phyloP scores from a whole-genome alignment of 2,888 invertebrate genomes.

The Scaptomyza caliginosa region DNA sequence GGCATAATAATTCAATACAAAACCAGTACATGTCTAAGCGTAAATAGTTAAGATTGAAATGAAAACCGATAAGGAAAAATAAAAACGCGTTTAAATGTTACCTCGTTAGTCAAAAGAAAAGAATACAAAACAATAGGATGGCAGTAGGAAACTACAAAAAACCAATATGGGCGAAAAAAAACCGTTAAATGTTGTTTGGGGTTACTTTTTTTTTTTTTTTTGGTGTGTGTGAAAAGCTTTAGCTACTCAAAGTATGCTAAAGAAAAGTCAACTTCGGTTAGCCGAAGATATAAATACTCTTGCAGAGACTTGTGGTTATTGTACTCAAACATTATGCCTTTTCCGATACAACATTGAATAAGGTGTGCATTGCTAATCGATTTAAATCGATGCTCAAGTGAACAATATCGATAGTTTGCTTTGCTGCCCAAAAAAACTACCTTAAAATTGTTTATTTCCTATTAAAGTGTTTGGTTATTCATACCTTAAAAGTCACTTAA shows the following conservation, averaged over 20 bases:
- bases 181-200: constrained; percentile 42
- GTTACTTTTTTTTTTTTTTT: no score
- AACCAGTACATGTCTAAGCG: constrained; percentile 9
- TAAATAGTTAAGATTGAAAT: constrained; percentile 51
- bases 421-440: no score
- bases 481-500: no score
- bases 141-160: constrained; percentile 5
- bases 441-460: no score
- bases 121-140: neutral
- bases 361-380: no score
- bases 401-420: no score
- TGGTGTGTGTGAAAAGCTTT: constrained; percentile 50
- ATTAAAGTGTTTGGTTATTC: no score
- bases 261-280: constrained; percentile 6
- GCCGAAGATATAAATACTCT: constrained; percentile 1
- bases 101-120: constrained; percentile 72
- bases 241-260: constrained; percentile 47
- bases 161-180: no score
- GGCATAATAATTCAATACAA: constrained; percentile 31
- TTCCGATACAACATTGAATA: neutral
- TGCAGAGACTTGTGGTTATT: constrained; percentile 6
- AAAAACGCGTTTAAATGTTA: constrained; percentile 78
- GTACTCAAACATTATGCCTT: neutral
- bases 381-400: no score
- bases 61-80: constrained; percentile 29